Percentiles rank a stretch among this genome's conserved stretches.
These are phyloP conservation scores for Orthosia gothica DNA, from an alignment of 2,888 invertebrate genomes.

Conservation along the genomic window DNA sequence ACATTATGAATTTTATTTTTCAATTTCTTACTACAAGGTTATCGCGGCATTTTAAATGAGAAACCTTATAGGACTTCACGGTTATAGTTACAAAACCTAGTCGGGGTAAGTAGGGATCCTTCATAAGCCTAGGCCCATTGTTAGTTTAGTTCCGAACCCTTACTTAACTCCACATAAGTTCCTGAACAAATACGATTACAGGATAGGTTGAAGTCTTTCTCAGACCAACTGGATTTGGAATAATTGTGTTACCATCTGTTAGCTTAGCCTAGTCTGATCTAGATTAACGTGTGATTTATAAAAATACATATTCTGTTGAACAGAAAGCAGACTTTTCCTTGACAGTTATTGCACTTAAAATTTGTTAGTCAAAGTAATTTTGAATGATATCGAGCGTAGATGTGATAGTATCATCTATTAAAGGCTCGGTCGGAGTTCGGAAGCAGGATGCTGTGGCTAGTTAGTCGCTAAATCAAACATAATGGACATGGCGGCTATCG, in stretches of 20 bases:
- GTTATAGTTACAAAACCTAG: background rate
- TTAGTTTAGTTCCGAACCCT: slow-evolving; percentile 32
- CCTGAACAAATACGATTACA: slow-evolving; percentile 40
- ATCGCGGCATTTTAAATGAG: no score
- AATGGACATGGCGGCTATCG: background rate
- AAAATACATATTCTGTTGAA: background rate
- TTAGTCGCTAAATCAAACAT: no score
- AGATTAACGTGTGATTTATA: slow-evolving; percentile 19
- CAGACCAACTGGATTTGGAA: slow-evolving; percentile 6
- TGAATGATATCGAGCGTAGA: background rate
- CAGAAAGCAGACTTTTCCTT: background rate
- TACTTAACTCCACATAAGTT: slow-evolving; percentile 4
- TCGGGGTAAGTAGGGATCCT: background rate
- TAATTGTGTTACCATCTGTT: slow-evolving; percentile 13
- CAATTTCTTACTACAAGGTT: no score
- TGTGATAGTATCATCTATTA: background rate
- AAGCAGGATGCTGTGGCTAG: background rate
- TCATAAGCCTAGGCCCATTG: slow-evolving; percentile 3
- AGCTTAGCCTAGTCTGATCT: slow-evolving; percentile 8
- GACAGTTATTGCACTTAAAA: slow-evolving; percentile 29
- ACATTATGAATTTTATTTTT: no score
- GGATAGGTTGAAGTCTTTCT: slow-evolving; percentile 22
- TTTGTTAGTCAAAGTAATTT: slow-evolving; percentile 33
- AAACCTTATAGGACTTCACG: no score
- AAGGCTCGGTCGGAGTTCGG: background rate